Evolutionary conservation across 2,797 vertebrate species (phyloP).

Genomic region (Peromyscus melanophrys): DNA sequence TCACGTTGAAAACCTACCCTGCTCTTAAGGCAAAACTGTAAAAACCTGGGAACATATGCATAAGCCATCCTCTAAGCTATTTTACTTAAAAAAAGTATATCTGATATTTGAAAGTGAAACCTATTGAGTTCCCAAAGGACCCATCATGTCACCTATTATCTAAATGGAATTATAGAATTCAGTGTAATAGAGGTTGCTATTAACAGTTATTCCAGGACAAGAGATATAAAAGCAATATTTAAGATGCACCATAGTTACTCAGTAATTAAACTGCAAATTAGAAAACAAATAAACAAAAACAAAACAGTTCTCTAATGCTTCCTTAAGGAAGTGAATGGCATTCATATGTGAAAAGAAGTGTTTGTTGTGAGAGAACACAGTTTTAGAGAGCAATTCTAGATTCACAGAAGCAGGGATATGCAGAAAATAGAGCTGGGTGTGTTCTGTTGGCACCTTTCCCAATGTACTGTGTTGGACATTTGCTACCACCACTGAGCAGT

Average conservation of each 20-base stretch:
- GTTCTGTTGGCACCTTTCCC: background rate
- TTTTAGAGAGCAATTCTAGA: background rate
- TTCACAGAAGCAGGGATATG: background rate
- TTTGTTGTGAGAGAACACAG: background rate
- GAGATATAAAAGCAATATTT: background rate
- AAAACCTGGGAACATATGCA: background rate
- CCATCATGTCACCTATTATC: background rate
- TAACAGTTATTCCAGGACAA: constrained; percentile 27
- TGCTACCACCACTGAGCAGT: background rate
- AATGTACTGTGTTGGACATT: background rate
- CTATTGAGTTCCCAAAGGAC: background rate
- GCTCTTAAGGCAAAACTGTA: constrained; percentile 37
- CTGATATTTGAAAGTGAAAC: constrained; percentile 18
- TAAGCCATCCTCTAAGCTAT: constrained; percentile 18
- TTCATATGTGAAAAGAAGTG: constrained; percentile 10
- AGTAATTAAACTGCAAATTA: constrained; percentile 30
- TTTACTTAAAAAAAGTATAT: background rate
- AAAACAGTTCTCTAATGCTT: constrained; percentile 34
- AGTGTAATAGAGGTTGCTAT: constrained; percentile 8
- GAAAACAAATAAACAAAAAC: background rate
- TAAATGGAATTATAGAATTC: background rate
- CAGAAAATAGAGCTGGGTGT: background rate
- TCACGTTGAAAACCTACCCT: constrained; percentile 37
- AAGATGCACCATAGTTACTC: background rate
- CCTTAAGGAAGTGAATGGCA: constrained; percentile 27